A percentile compares a stretch with the other conserved stretches of the same genome.
phyloP scores from a whole-genome alignment of 2,888 invertebrate genomes.

The Dendrolimus houi region DNA sequence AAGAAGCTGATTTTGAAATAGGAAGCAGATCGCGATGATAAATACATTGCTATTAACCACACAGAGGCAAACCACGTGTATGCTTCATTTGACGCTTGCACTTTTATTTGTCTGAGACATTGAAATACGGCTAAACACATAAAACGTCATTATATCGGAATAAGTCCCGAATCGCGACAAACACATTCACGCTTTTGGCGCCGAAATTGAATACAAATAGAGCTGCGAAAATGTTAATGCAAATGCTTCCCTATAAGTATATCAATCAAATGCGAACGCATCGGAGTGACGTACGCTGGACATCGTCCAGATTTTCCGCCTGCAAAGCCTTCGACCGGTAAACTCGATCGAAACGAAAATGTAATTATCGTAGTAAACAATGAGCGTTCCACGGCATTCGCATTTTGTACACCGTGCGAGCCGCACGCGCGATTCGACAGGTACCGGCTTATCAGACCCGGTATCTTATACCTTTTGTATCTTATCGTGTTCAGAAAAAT shows the following conservation, averaged over 20 bases:
- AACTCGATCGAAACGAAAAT: constrained; percentile 68
- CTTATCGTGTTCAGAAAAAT: constrained; percentile 46
- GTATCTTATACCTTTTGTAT: constrained; percentile 41
- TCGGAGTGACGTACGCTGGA: constrained; percentile 29
- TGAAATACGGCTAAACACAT: background rate
- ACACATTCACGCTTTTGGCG: background rate
- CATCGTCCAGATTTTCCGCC: constrained; percentile 57
- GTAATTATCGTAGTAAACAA: constrained; percentile 72
- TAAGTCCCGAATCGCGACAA: background rate
- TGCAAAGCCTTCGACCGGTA: constrained; percentile 58
- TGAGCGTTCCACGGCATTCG: constrained; percentile 61
- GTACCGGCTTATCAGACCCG: constrained; percentile 34
- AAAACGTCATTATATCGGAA: background rate
- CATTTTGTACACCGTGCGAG: constrained; percentile 54
- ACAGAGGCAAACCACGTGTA: too few relatives aligned
- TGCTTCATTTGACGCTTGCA: too few relatives aligned
- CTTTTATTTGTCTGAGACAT: too few relatives aligned
- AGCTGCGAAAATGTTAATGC: background rate
- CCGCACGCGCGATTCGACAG: constrained; percentile 53
- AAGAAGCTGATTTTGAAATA: too few relatives aligned
- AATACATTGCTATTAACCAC: too few relatives aligned
- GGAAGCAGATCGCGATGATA: too few relatives aligned
- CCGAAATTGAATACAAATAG: background rate
- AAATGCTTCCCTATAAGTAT: constrained; percentile 17
- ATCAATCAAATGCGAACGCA: constrained; percentile 17